phyloP scores from a whole-genome alignment of 2,797 vertebrate species.

The Sebastes steindachneri region DNA sequence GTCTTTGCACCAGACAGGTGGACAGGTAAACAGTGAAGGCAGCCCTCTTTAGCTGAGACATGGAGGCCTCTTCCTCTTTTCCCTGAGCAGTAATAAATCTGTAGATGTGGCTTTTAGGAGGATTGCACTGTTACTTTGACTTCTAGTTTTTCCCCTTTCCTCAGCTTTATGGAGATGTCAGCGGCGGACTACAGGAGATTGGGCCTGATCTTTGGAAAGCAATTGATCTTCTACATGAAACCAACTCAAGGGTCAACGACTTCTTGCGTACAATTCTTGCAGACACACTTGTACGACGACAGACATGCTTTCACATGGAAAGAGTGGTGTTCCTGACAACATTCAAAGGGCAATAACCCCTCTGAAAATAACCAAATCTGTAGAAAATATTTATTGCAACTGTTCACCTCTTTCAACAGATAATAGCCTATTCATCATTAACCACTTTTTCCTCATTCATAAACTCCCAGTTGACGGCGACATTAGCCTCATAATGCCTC shows the following conservation, averaged over 20 bases:
- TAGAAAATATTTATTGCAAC: conserved; percentile 1
- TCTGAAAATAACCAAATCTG: conserved; percentile 18
- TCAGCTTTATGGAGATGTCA: conserved; percentile 70
- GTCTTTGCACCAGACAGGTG: conserved; percentile 27
- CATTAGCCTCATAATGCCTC: conserved; percentile 11
- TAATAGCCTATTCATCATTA: conserved; percentile 39
- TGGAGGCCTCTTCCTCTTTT: conserved; percentile 9
- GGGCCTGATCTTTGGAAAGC: conserved; percentile 48
- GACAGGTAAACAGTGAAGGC: conserved; percentile 25
- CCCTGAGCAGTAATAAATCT: conserved; percentile 67
- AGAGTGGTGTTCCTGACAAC: not conserved
- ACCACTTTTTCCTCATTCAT: conserved; percentile 19
- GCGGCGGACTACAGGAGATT: conserved; percentile 43
- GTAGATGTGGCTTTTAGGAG: conserved; percentile 64
- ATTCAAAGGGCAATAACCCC: conserved; percentile 15
- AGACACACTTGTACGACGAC: not conserved
- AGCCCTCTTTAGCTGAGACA: conserved; percentile 16
- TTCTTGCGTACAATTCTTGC: conserved; percentile 26
- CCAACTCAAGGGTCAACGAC: conserved; percentile 64
- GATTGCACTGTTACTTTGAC: conserved; percentile 62
- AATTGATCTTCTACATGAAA: conserved; percentile 68
- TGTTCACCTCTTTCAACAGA: conserved; percentile 25
- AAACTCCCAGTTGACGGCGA: conserved; percentile 22
- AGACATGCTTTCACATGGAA: conserved; percentile 4
- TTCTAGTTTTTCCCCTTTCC: conserved; percentile 45